phyloP scores from a whole-genome alignment of 1,140 invertebrate genomes.

The Platyura marginata region DNA sequence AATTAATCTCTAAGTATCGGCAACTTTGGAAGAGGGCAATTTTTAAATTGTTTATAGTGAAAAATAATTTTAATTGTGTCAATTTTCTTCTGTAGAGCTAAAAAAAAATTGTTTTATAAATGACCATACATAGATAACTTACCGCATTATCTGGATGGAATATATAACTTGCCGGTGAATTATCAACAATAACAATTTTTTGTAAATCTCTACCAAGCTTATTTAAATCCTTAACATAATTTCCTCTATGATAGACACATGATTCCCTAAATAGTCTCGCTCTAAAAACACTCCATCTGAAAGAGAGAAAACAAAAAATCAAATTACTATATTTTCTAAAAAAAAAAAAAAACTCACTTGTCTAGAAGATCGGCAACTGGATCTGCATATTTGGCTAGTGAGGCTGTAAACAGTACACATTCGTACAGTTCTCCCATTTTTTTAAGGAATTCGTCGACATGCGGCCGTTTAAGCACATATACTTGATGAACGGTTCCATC shows the following conservation, averaged over 20 bases:
- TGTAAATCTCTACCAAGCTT: constrained; percentile 90
- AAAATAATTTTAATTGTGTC: neutral
- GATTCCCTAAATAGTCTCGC: constrained; percentile 96
- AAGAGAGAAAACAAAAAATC: neutral
- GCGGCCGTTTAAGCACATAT: constrained; percentile 96
- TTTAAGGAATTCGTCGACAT: constrained; percentile 97
- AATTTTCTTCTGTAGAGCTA: too few species aligned
- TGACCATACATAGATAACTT: constrained; percentile 39
- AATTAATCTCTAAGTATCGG: too few species aligned
- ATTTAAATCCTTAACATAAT: constrained; percentile 99
- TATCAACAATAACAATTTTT: constrained; percentile 97
- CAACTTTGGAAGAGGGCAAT: too few species aligned
- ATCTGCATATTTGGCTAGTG: constrained; percentile 98
- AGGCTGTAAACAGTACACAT: constrained; percentile 98
- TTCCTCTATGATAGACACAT: constrained; percentile 98
- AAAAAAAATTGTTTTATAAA: too few species aligned
- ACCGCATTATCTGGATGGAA: constrained; percentile 99
- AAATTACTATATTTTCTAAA: neutral
- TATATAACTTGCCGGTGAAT: constrained; percentile 98
- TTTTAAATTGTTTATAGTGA: neutral
- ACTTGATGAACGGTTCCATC: constrained; percentile 98
- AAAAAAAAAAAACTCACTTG: constrained; percentile 24
- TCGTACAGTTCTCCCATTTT: constrained; percentile 97
- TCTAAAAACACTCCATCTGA: constrained; percentile 89
- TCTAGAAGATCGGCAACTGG: constrained; percentile 97